Percentiles rank a stretch among this genome's conserved stretches.
phyloP scores from a whole-genome alignment of 2,113 vertebrate species.

The Lathamus discolor region DNA sequence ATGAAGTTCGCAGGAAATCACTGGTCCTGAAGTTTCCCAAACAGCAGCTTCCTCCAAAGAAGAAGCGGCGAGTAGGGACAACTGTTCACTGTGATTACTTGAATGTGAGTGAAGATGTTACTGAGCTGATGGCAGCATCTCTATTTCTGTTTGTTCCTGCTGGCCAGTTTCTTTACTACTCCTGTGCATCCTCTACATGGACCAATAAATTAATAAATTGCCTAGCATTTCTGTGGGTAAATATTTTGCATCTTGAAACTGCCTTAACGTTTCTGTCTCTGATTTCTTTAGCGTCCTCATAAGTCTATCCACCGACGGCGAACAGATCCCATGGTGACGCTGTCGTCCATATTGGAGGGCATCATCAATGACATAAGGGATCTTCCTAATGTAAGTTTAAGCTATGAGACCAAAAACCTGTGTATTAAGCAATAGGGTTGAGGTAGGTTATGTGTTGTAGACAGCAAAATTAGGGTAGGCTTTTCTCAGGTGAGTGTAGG shows the following conservation, averaged over 20 bases:
- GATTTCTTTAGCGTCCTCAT: slow-evolving; percentile 85
- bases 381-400: slow-evolving; percentile 88
- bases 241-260: neutral
- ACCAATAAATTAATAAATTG: neutral
- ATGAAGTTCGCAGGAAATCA: slow-evolving; percentile 96
- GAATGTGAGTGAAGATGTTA: slow-evolving; percentile 81
- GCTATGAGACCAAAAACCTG: neutral
- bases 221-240: neutral
- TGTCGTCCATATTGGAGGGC: slow-evolving; percentile 93
- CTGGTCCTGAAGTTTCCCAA: slow-evolving; percentile 98
- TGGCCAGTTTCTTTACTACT: neutral
- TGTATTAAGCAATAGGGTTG: neutral
- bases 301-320: slow-evolving; percentile 96
- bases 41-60: slow-evolving; percentile 95
- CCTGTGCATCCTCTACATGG: neutral
- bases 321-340: slow-evolving; percentile 96
- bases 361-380: slow-evolving; percentile 98
- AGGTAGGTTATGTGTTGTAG: neutral
- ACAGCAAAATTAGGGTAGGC: neutral
- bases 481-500: neutral
- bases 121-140: neutral
- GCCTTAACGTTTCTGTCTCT: slow-evolving; percentile 3
- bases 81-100: slow-evolving; percentile 96
- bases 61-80: slow-evolving; percentile 93
- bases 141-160: neutral